Conservation (phyloP, 2,888 invertebrate species). For the Polydrusus cervinus region DNA sequence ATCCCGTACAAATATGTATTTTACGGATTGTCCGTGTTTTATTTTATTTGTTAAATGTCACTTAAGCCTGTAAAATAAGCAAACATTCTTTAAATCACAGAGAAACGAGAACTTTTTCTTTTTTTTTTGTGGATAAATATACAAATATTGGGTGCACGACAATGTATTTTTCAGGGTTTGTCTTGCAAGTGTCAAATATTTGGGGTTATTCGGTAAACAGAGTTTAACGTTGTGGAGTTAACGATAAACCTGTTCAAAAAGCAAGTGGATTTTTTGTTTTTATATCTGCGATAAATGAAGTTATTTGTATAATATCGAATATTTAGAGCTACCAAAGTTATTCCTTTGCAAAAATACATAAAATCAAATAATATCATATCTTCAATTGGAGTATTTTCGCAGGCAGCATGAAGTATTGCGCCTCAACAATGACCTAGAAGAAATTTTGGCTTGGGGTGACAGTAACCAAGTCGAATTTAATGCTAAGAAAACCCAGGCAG, state of each 20-base stretch:
- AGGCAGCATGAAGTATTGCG: too few relatives aligned
- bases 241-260: not conserved
- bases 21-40: slow-evolving; percentile 70
- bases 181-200: slow-evolving; percentile 47
- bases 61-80: slow-evolving; percentile 67
- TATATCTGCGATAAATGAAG: too few relatives aligned
- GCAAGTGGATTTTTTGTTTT: not conserved
- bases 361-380: too few relatives aligned
- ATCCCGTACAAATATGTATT: slow-evolving; percentile 69
- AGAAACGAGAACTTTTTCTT: slow-evolving; percentile 58
- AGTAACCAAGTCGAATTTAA: too few relatives aligned
- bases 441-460: too few relatives aligned
- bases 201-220: slow-evolving; percentile 25
- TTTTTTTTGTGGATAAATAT: slow-evolving; percentile 49
- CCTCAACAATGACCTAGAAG: too few relatives aligned
- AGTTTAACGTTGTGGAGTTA: not conserved
- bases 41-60: slow-evolving; percentile 70
- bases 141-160: slow-evolving; percentile 51
- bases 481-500: too few relatives aligned
- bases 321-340: too few relatives aligned
- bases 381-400: too few relatives aligned
- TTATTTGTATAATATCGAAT: too few relatives aligned
- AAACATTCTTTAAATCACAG: slow-evolving; percentile 60
- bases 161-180: slow-evolving; percentile 39
- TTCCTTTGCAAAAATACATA: too few relatives aligned